Base-by-base conservation (phyloP, 2,888 invertebrate species). In the Eilema sororculum region DNA sequence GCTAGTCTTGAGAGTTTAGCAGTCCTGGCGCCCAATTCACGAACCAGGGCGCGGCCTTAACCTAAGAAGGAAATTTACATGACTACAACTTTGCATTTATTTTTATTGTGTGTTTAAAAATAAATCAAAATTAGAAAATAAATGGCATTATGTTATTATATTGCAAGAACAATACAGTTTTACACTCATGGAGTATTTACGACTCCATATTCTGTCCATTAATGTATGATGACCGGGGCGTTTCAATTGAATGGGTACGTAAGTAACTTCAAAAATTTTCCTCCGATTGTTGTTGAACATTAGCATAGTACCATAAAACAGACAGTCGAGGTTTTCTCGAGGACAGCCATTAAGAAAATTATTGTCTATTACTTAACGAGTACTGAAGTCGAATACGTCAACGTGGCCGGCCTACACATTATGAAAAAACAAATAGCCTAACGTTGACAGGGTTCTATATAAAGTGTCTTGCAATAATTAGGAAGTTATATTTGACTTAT, bases 301-400 rank as follows among this genome's bases (percentile, higher is more conserved):
- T 65, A 68, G 65, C 56, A 68, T 64, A 58, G 67, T 60, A n/a
- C 57, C 65, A 69, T 66, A 61, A 63, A 69, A 70, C 68, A 67
- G 70, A 71, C 56, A 61, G 63, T 59, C 71, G 22, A 8, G 46
- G 60, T 16, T 22, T 30, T 22, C 60, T 69, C 65, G 58, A 77
- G 71, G 69, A 68, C 59, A 52, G 60, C 69, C 68, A 75, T 82
- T 82, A 77, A 63, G 68, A 63, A 22, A 73, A 81, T 79, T 74
- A 69, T 60, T 30, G 24, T 65, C 41, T 66, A 73, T 79, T 77
- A 79, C 69, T 81, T 60, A 64, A 58, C n/a, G 37, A 59, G 65
- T 73, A 76, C 65, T 76, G 60, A 58, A 70, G 65, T 67, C 58
- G 65, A 73, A 72, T 70, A 71, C 41, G 68, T 61, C 22, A 62